Percentiles rank a stretch among this genome's conserved stretches.
These are phyloP conservation scores for Hirundo rustica DNA, from an alignment of 2,797 vertebrate species.

Conservation along the genomic window DNA sequence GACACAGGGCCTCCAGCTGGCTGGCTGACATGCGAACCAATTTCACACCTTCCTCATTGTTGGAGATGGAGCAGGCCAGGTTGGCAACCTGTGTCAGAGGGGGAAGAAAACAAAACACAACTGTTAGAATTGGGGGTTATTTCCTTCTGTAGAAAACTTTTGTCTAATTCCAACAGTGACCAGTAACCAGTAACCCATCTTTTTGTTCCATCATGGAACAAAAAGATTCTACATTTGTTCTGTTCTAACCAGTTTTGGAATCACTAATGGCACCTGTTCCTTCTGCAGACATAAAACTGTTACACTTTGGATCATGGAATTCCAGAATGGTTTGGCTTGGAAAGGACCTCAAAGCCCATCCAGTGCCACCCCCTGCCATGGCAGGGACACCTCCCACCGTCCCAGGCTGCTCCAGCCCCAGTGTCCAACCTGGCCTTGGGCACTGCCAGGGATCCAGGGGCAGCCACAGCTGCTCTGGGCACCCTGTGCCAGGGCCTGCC, in stretches of 20 bases:
- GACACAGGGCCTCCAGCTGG: conserved; percentile 95
- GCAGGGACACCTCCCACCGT: accelerated
- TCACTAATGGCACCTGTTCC: background rate
- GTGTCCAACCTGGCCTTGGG: accelerated
- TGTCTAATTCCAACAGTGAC: background rate
- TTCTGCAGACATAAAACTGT: background rate
- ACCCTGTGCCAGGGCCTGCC: background rate
- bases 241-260: background rate
- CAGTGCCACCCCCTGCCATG: too few species aligned
- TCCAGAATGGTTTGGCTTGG: too few species aligned
- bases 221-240: accelerated
- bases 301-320: background rate
- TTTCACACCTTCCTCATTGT: conserved; percentile 98
- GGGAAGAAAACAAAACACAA: conserved; percentile 11
- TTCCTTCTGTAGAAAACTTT: background rate
- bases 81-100: conserved; percentile 88
- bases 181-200: background rate
- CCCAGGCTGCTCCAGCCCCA: background rate
- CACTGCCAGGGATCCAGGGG: background rate
- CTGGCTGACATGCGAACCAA: conserved; percentile 97
- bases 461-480: background rate
- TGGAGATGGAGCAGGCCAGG: conserved; percentile 98
- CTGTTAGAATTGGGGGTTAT: background rate
- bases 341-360: background rate
- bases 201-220: background rate